phyloP scores from a whole-genome alignment of 2,888 invertebrate species.

The Chydorus sphaericus region DNA sequence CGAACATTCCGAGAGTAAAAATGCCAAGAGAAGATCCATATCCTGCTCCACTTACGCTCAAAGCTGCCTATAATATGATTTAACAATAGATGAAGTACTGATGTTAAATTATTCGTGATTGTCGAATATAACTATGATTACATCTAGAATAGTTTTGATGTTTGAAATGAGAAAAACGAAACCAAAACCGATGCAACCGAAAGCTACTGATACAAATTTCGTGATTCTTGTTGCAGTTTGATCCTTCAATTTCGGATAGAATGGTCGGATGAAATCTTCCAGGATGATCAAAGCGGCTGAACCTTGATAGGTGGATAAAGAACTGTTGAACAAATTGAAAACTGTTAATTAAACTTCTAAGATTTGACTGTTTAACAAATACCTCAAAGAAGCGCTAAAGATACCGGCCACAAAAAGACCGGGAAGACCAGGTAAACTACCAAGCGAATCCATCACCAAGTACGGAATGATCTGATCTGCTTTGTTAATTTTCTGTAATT shows the following conservation, averaged over 20 bases:
- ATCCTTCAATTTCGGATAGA: constrained; percentile 27
- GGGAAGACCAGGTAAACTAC: constrained; percentile 57
- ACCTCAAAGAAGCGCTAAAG: constrained; percentile 91
- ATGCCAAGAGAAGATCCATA: neutral
- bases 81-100: no score
- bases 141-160: constrained; percentile 74
- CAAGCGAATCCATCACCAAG: constrained; percentile 73
- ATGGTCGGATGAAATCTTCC: constrained; percentile 64
- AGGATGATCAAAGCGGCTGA: constrained; percentile 81
- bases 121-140: constrained; percentile 23
- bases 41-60: neutral
- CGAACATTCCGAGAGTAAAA: constrained; percentile 7
- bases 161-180: constrained; percentile 74
- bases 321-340: constrained; percentile 52
- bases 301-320: constrained; percentile 84
- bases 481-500: constrained; percentile 39
- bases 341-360: neutral
- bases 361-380: neutral
- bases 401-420: constrained; percentile 91
- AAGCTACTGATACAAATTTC: constrained; percentile 51
- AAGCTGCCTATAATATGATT: neutral
- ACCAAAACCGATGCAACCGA: constrained; percentile 58
- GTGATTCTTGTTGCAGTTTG: constrained; percentile 36
- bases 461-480: constrained; percentile 73
- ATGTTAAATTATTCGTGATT: no score